Base-by-base conservation (phyloP, 2,113 vertebrate genomes). In the Thinocorus orbignyianus region DNA sequence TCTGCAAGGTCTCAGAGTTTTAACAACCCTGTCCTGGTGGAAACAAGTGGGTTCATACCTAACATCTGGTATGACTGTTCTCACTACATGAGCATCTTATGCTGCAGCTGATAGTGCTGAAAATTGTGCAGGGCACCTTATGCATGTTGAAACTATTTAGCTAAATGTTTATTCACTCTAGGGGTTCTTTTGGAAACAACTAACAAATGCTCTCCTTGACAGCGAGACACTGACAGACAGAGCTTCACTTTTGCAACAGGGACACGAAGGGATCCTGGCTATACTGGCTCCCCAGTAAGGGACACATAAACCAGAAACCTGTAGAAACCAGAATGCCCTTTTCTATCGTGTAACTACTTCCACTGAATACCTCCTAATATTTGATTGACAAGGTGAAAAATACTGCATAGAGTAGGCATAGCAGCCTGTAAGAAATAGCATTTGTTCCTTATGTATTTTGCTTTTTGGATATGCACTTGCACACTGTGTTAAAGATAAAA, bases 111-210 rank as follows among this genome's bases (percentile, higher is more conserved):
- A 95, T 69, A 49, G 74, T 0, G 12, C 33, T 82, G 90, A 70
- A 90, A 92, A 88, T 73, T 72, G 78, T 4, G 3, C 54, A 73
- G 79, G 78, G 86, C 58, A 88, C 78, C 87, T 85, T 86, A 82
- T 90, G 90, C 33, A 28, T 93, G 82, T 96, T 97, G 90, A 78
- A 86, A 76, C 46, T 90, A 48, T 93, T 95, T 96, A 78, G 92
- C 54, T 86, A 68, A 88, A 82, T 93, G 90, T 95, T 94, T 93
- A 80, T 92, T 94, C 91, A 41, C 64, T 91, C 57, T 60, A 71
- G 26, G 18, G 0, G 7, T 78, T 90, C 74, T 89, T 93, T 83
- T 71, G 5, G 10, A 88, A 91, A 78, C 69, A 84, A 77, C 88
- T 90, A 93, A 88, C 64, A 74, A 96, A 88, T 86, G 80, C 39